These are phyloP conservation scores for Thalassarche chlororhynchos DNA, from an alignment of 2,113 vertebrate species.

Conservation along the genomic window DNA sequence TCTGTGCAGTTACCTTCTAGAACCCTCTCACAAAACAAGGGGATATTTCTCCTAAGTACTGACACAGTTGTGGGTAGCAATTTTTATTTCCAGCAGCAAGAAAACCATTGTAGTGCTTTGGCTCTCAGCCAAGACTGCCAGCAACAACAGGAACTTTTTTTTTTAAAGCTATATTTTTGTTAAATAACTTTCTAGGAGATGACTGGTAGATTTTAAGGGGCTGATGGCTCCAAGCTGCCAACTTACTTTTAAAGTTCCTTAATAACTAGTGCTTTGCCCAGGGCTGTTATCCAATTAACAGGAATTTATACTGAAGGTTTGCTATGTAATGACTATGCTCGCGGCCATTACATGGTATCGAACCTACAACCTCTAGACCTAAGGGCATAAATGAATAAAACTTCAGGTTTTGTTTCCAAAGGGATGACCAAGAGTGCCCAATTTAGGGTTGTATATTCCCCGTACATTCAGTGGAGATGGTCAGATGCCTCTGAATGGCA, in stretches of 20 bases:
- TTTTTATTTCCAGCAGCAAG: background rate
- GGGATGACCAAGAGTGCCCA: background rate
- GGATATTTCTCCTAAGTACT: background rate
- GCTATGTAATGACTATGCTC: background rate
- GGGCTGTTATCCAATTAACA: conserved; percentile 43
- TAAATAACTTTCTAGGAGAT: conserved; percentile 7
- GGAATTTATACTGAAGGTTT: background rate
- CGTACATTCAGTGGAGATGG: background rate
- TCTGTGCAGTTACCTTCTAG: background rate
- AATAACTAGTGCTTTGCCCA: background rate
- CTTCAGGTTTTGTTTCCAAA: background rate
- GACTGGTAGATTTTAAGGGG: background rate
- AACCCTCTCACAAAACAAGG: background rate
- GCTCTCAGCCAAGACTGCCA: background rate
- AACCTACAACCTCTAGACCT: background rate
- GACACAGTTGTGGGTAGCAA: background rate
- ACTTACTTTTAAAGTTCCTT: conserved; percentile 15
- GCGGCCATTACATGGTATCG: background rate
- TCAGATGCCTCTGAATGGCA: background rate
- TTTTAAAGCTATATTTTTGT: background rate
- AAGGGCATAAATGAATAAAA: background rate
- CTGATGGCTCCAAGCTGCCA: background rate
- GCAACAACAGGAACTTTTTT: background rate
- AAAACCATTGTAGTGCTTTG: background rate
- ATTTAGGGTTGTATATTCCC: background rate